Conservation (phyloP, 2,113 vertebrate species). For the Burhinus oedicnemus region DNA sequence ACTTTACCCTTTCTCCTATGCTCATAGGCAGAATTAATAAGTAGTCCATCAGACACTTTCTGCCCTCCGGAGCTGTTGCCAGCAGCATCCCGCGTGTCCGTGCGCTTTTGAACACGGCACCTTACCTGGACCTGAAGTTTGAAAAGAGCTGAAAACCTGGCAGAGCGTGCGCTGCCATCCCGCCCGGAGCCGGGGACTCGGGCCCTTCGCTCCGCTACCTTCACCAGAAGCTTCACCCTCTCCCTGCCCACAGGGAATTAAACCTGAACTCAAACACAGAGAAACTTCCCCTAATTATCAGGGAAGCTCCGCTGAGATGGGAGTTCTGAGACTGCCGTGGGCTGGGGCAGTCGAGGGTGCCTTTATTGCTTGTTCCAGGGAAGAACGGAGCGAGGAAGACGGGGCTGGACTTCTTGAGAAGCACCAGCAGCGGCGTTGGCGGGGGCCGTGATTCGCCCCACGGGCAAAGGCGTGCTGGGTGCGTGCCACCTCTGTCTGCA, state of each 20-base stretch:
- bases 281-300: too few species aligned
- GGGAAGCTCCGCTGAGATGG: rapidly evolving
- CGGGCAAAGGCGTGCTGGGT: neutral
- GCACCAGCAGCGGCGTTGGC: neutral
- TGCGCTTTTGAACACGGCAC: rapidly evolving
- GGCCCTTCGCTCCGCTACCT: too few species aligned
- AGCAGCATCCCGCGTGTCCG: neutral
- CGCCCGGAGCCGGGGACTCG: neutral
- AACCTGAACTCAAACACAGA: neutral
- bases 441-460: rapidly evolving
- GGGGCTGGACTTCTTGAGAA: neutral
- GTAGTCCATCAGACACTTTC: rapidly evolving
- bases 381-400: neutral
- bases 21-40: neutral
- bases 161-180: neutral
- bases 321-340: rapidly evolving
- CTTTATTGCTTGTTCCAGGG: too few species aligned
- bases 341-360: rapidly evolving
- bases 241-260: neutral
- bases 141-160: too few species aligned
- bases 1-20: rapidly evolving
- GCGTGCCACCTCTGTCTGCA: neutral
- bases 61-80: neutral
- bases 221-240: neutral
- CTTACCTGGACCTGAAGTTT: too few species aligned